Conservation (phyloP, 2,888 invertebrate species). For the Perizoma flavofasciatum region DNA sequence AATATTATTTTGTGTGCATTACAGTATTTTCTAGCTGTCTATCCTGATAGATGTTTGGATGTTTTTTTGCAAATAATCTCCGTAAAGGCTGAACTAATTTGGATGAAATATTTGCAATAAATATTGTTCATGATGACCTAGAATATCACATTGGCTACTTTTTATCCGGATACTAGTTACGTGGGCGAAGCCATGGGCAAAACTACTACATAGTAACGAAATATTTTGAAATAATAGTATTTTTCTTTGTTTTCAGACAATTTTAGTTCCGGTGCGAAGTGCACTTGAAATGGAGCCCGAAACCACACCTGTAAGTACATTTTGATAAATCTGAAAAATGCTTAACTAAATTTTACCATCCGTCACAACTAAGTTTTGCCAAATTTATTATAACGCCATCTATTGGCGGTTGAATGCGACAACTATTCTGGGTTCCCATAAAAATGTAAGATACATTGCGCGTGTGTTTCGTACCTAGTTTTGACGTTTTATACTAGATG, state of each 20-base stretch:
- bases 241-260: conserved; percentile 64
- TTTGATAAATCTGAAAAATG: conserved; percentile 20
- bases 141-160: too few relatives aligned
- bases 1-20: too few relatives aligned
- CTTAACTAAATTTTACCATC: conserved; percentile 40
- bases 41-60: too few relatives aligned
- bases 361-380: conserved; percentile 57
- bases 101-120: too few relatives aligned
- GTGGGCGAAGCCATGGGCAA: too few relatives aligned
- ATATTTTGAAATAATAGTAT: too few relatives aligned
- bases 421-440: conserved; percentile 37
- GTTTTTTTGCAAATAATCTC: too few relatives aligned
- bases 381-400: conserved; percentile 59
- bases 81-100: too few relatives aligned
- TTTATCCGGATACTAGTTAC: too few relatives aligned
- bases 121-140: too few relatives aligned
- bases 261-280: conserved; percentile 56
- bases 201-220: too few relatives aligned
- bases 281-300: conserved; percentile 60
- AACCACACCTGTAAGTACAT: conserved; percentile 76
- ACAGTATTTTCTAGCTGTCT: too few relatives aligned
- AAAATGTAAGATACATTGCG: conserved; percentile 28
- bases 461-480: conserved; percentile 13
- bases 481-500: conserved; percentile 27
- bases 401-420: conserved; percentile 43